Evolutionary conservation across 2,888 invertebrate genomes (phyloP).

Genomic region (Congeria kusceri): DNA sequence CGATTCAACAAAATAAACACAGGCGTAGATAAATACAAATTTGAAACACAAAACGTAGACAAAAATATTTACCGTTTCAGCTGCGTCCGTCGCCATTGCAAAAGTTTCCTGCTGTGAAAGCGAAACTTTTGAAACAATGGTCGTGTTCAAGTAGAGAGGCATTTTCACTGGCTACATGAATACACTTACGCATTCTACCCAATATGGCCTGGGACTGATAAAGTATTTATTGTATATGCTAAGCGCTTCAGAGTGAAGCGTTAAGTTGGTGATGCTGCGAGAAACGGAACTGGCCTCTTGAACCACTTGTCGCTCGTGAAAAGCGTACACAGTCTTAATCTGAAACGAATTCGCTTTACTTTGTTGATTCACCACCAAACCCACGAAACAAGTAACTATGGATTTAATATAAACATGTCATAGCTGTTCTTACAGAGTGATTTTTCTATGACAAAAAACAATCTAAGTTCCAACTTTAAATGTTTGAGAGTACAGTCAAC

Average conservation of each 20-base stretch:
- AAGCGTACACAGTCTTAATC: conserved; percentile 11
- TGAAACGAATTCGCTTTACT: no score
- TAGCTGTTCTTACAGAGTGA: no score
- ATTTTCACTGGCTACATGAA: conserved; percentile 39
- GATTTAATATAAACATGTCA: no score
- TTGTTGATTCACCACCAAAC: no score
- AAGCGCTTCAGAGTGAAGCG: conserved; percentile 39
- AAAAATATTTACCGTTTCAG: conserved; percentile 33
- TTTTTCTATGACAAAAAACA: no score
- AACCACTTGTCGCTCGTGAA: conserved; percentile 18
- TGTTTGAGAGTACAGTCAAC: no score
- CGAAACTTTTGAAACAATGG: conserved; percentile 43
- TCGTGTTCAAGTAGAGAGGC: not conserved
- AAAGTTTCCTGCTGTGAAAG: conserved; percentile 24
- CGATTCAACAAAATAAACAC: no score
- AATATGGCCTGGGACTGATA: conserved; percentile 43
- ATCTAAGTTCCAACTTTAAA: no score
- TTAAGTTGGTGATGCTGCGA: conserved; percentile 22
- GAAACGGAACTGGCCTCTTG: conserved; percentile 20
- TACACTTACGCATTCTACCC: conserved; percentile 34
- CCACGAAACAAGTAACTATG: no score
- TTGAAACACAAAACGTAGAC: conserved; percentile 4
- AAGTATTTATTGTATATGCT: conserved; percentile 40
- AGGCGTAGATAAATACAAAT: not conserved
- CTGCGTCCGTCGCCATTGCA: conserved; percentile 14